Percentiles rank a stretch among this genome's conserved stretches.
Evolutionary conservation across 2,113 vertebrate genomes (phyloP).

Genomic region (Pygoscelis adeliae): DNA sequence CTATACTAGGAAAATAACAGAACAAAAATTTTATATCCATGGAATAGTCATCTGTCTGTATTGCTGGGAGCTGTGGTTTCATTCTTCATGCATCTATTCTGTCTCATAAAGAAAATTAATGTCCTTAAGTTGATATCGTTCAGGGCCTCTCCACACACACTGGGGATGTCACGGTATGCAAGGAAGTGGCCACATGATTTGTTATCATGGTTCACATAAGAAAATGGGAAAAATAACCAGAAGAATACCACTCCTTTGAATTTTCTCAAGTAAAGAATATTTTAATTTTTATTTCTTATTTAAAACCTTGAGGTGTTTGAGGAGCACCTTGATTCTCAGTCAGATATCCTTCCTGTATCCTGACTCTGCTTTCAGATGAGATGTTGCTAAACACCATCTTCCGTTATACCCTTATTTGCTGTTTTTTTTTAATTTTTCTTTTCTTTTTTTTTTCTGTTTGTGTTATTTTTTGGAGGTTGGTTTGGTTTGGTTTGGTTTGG

Average conservation of each 20-base stretch:
- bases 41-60: not conserved
- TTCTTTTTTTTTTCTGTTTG: too few species aligned
- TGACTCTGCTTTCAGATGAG: not conserved
- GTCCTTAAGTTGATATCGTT: not conserved
- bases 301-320: not conserved
- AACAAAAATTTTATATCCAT: not conserved
- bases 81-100: not conserved
- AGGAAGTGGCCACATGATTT: not conserved
- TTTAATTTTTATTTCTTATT: not conserved
- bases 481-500: not conserved
- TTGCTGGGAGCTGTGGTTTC: not conserved
- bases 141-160: not conserved
- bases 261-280: not conserved
- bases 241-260: not conserved
- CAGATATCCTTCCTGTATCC: not conserved
- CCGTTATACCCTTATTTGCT: not conserved
- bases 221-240: not conserved
- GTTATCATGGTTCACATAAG: not conserved
- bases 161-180: not conserved
- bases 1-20: not conserved
- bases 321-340: not conserved
- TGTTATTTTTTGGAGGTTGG: not conserved
- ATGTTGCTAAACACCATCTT: not conserved
- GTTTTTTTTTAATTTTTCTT: too few species aligned
- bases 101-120: not conserved